These are phyloP conservation scores for Xanthia icteritia DNA, from an alignment of 2,888 invertebrate genomes.

Conservation along the genomic window DNA sequence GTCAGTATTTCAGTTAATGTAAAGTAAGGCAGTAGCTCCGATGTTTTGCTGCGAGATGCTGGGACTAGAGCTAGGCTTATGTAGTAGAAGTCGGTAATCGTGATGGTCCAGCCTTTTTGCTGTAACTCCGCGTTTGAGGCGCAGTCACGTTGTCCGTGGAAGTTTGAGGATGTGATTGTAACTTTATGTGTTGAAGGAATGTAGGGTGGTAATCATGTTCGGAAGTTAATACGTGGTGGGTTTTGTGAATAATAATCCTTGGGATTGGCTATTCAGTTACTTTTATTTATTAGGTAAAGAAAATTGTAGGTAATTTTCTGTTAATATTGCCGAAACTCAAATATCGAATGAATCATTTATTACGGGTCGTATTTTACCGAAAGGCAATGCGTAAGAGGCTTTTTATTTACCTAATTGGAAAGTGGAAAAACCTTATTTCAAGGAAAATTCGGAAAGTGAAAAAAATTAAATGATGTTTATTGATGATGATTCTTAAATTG, in stretches of 20 bases:
- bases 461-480: no score
- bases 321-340: background rate
- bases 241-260: slow-evolving; percentile 11
- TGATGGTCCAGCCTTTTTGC: slow-evolving; percentile 59
- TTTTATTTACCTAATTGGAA: background rate
- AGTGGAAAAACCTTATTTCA: background rate
- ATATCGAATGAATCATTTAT: background rate
- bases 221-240: background rate
- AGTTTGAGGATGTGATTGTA: slow-evolving; percentile 44
- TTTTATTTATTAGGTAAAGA: background rate
- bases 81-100: slow-evolving; percentile 75
- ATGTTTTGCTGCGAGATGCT: slow-evolving; percentile 67
- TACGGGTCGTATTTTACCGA: background rate
- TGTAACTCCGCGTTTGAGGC: slow-evolving; percentile 42
- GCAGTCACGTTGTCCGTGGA: slow-evolving; percentile 37
- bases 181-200: slow-evolving; percentile 24
- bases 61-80: slow-evolving; percentile 71
- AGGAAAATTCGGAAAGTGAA: no score
- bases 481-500: background rate
- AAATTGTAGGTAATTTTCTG: background rate
- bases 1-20: slow-evolving; percentile 56
- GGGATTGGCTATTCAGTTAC: slow-evolving; percentile 11
- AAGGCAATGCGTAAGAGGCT: background rate
- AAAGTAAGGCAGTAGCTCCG: slow-evolving; percentile 67
- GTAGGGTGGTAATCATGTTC: background rate